Evolutionary conservation across 2,888 invertebrate species (phyloP), one percentile per base, ranked within the genome.

Genomic region (Synanthedon tipuliformis): DNA sequence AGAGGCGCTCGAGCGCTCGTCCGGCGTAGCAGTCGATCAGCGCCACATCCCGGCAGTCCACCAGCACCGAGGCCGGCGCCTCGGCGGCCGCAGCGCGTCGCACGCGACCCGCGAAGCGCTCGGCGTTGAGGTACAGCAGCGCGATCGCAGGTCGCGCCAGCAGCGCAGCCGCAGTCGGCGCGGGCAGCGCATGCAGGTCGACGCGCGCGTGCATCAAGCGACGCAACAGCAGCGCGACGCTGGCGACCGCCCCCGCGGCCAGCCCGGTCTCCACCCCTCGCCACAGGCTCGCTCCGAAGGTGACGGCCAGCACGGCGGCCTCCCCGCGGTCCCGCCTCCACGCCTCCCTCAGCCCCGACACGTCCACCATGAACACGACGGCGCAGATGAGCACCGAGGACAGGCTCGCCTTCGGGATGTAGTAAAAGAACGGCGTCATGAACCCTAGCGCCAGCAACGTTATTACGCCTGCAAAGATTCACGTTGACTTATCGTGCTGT

Each of bases 381-480:
- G 98, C 97, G 61, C 93, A 92, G 58, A 97, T 95, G 58, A 98
- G 91, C 51, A 98, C 95, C 0, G 96, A 93, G 0, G 96, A 92
- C 27, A 98, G 88, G 0, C 95, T 92, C 0, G 97, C 91, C 68
- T 92, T 92, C 1, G 96, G 95, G 61, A 96, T 95, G 75, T 89
- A 95, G 76, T 92, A 93, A 79, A 97, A 97, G 70, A 94, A 93
- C 1, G 95, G 93, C 1, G 97, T 96, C 54, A 98, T 85, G 69
- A 95, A 93, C 58, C 92, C 92, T 51, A 97, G 81, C 0, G 97
- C 95, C 60, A 96, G 75, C 51, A 97, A 83, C 0, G 96, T 93
- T 65, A 97, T 89, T 40, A 90, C 79, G 10, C 95, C 96, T 93
- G 80, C 27, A 85, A 87, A 8, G 11, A 15, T 5, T 5, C 23